Conservation (phyloP, 2,888 invertebrate genomes). For the Rhaphigaster nebulosa region DNA sequence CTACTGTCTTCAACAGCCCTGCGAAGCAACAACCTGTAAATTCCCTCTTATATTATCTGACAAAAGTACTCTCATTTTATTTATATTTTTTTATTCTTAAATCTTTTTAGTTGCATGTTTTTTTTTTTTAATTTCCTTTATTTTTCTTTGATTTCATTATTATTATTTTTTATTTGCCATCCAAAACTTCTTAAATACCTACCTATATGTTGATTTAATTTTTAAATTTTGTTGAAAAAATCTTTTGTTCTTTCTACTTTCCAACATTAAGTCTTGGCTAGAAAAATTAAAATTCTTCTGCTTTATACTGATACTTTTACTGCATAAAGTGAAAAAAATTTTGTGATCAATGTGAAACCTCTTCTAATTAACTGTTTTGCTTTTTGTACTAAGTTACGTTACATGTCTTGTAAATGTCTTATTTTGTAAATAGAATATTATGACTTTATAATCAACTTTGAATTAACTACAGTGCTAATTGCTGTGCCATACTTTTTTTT, state of each 20-base stretch:
- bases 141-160: neutral
- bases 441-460: neutral
- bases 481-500: neutral
- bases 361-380: neutral
- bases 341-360: neutral
- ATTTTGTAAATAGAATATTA: neutral
- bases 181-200: neutral
- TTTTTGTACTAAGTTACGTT: neutral
- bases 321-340: neutral
- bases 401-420: neutral
- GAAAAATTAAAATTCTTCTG: neutral
- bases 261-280: neutral
- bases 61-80: slow-evolving; percentile 56
- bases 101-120: slow-evolving; percentile 45
- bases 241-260: neutral
- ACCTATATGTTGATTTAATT: neutral
- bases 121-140: neutral
- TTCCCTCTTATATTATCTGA: slow-evolving; percentile 58
- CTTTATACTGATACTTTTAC: neutral
- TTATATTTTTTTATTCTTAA: slow-evolving; percentile 52
- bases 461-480: neutral
- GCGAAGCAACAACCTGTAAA: slow-evolving; percentile 62
- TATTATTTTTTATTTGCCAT: slow-evolving; percentile 47
- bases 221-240: neutral
- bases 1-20: slow-evolving; percentile 65